Conservation (phyloP, 2,888 invertebrate species). For the Clusia tigrina region DNA sequence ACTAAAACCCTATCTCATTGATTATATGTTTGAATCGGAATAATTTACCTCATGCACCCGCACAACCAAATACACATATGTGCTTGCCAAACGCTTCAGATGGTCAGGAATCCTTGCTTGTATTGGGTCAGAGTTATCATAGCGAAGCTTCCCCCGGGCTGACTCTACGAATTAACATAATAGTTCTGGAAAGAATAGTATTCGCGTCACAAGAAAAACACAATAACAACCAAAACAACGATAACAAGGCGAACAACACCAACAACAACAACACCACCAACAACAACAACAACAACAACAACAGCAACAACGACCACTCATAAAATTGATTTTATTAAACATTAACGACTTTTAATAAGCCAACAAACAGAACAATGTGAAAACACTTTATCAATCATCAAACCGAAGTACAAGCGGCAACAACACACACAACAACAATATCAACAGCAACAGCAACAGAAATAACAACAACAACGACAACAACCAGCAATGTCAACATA, state of each 20-base stretch:
- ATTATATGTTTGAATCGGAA: too few species aligned
- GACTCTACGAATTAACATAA: too few species aligned
- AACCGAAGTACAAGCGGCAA: constrained; percentile 26
- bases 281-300: not conserved
- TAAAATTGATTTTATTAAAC: constrained; percentile 2
- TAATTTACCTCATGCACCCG: too few species aligned
- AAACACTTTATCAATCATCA: constrained; percentile 44
- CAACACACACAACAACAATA: constrained; percentile 6
- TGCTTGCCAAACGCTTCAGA: too few species aligned
- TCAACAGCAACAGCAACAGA: constrained; percentile 20
- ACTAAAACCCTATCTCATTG: too few species aligned
- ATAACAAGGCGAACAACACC: not conserved
- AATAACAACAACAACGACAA: constrained; percentile 11
- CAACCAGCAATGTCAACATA: too few species aligned
- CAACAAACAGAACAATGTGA: constrained; percentile 19
- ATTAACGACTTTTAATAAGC: not conserved
- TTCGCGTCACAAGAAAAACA: too few species aligned
- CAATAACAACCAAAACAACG: not conserved
- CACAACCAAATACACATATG: too few species aligned
- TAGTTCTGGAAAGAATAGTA: too few species aligned
- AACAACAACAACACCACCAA: not conserved
- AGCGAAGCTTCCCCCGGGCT: too few species aligned
- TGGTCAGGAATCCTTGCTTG: too few species aligned
- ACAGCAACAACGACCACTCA: not conserved
- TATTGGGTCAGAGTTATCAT: too few species aligned